Base-by-base conservation (phyloP, 2,888 invertebrate genomes). In the Acronicta leporina region DNA sequence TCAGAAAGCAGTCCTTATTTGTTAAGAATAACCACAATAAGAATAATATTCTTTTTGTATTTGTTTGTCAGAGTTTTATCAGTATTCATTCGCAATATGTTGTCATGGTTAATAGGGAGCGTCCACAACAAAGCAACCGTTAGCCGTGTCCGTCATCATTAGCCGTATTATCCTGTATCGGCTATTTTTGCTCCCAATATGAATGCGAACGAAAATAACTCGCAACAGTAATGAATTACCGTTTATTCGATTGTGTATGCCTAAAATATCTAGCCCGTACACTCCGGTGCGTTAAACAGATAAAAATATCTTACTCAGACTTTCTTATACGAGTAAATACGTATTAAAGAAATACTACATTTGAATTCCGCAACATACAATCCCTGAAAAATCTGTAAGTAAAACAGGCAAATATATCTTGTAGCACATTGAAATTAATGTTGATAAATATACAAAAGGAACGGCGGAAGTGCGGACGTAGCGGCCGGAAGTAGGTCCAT, bases 371-470 rank as follows among this genome's bases (percentile, higher is more conserved):
- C 49, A 11, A 42, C 25, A 43, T 50, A 44, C 46, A 58, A 58
- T 53, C 50, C 43, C 73, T 69, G 68, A 68, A 72, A 75, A 62
- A 71, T 71, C 59, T 60, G 45, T 68, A 65, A 62, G 68, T 56
- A 75, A 77, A 70, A 74, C 76, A 81, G 72, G 81, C 81, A 84
- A 86, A 87, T 87, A 87, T 86, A 85, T 84, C 84, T 84, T 81
- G 79, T 79, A 84, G 84, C 83, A 84, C 89, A 90, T 88, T 89
- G 91, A 91, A 92, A 92, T 92, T 90, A 91, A 92, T 91, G 90
- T 91, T 92, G 91, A 92, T 93, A 92, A 93, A 93, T 92, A 92
- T 84, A 90, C 88, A 89, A 86, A 86, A 88, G 88, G 85, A 85
- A 83, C 82, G 80, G 81, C 86, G 87, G 89, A 87, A 87, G 89